Base-by-base conservation (phyloP, 2,797 vertebrate species). In the Syncerus caffer region DNA sequence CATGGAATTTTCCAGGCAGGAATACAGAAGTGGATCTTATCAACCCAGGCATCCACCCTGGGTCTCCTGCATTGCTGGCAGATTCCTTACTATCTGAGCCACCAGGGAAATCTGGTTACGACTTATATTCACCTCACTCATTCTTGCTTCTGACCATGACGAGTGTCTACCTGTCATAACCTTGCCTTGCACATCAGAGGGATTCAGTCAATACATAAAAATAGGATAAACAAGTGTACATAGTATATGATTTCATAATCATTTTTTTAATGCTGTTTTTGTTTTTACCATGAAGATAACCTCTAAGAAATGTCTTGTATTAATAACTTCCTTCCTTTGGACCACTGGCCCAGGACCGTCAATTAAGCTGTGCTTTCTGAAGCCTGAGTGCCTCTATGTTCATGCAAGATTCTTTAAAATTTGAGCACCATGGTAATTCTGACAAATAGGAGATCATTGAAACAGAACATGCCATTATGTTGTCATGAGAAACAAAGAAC, bases 401-500 rank as follows among this genome's bases (percentile, higher is more conserved):
- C 58, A 47, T 15, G 16, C 58, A 55, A 91, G n/a, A 13, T 14
- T 21, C 64, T 86, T 94, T 86, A 76, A 74, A 78, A 88, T 53
- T 15, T 91, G 67, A 95, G 38, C 29, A 71, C 50, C n/a, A 11
- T n/a, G 53, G 80, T 84, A 55, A 97, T 97, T 95, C 71, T 89
- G 85, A 97, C 53, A 93, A 92, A 96, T 82, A 96, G 76, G 6
- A 94, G 85, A 95, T 96, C 71, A 42, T 14, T 95, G 78, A 55
- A 85, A 95, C 62, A 97, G 93, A 96, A 76, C 88, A 45, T 79
- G 58, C 15, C 60, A 60, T 96, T 92, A 90, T 60, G 47, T 91
- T 96, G 97, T 93, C 64, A 83, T 31, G 51, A 97, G 71, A 96
- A 95, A 95, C 94, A 95, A 96, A 98, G 67, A 4, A 55, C 53